These are phyloP conservation scores for Electrona antarctica DNA, from an alignment of 2,113 vertebrate genomes.

Conservation along the genomic window DNA sequence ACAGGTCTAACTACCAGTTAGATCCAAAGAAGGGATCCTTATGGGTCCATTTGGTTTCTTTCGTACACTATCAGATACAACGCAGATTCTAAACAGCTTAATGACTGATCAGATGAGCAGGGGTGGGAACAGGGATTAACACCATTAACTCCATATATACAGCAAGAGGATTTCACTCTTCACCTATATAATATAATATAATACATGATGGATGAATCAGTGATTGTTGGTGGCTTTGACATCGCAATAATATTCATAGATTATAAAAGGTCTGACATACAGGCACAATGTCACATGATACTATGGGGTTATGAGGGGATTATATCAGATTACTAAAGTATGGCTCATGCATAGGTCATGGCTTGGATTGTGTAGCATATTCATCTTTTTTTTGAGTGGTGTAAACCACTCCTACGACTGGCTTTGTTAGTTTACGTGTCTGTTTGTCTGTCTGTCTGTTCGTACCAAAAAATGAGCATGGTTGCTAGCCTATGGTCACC, in stretches of 20 bases:
- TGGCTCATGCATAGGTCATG: slow-evolving; percentile 6
- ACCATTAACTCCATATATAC: neutral
- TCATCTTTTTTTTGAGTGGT: slow-evolving; percentile 26
- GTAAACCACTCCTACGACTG: too few species aligned
- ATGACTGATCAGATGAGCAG: neutral
- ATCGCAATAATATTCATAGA: slow-evolving; percentile 3
- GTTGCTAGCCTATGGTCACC: too few species aligned
- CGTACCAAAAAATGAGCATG: too few species aligned
- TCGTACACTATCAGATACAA: too few species aligned
- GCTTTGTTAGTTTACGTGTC: too few species aligned
- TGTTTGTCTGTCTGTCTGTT: too few species aligned
- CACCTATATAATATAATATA: neutral
- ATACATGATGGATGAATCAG: neutral
- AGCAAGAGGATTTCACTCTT: slow-evolving; percentile 5
- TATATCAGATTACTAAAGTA: slow-evolving; percentile 31
- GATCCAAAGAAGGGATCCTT: too few species aligned
- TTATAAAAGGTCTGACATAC: slow-evolving; percentile 25
- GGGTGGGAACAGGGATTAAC: neutral
- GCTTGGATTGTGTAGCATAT: neutral
- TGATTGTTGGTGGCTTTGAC: neutral
- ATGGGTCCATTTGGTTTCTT: too few species aligned
- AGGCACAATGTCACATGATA: slow-evolving; percentile 3
- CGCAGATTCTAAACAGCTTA: neutral
- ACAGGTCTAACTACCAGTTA: too few species aligned
- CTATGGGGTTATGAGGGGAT: slow-evolving; percentile 25